A percentile compares a stretch with the other conserved stretches of the same genome.
Evolutionary conservation across 2,797 vertebrate genomes (phyloP).

Genomic region (Hylomyscus alleni): DNA sequence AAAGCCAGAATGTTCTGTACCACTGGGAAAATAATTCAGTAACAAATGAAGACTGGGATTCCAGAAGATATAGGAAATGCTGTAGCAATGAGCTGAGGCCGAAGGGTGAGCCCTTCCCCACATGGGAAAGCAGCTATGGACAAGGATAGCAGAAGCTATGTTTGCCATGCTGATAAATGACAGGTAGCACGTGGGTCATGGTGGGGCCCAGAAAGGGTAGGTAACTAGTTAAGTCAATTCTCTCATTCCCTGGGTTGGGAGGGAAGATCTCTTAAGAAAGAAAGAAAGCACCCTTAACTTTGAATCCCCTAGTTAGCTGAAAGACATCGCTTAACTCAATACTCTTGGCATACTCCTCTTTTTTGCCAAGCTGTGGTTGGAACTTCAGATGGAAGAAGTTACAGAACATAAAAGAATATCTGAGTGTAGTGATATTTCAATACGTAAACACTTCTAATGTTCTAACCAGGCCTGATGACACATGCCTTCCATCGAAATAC

Average conservation of each 20-base stretch:
- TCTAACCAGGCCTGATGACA: not conserved
- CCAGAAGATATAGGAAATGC: accelerated
- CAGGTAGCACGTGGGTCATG: not conserved
- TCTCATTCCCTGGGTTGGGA: not conserved
- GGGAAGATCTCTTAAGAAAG: not conserved
- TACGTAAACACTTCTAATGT: not conserved
- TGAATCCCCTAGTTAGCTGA: not conserved
- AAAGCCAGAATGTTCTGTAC: not conserved
- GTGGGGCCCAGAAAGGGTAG: not conserved
- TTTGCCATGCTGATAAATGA: not conserved
- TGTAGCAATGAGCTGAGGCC: not conserved
- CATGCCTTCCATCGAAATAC: not conserved
- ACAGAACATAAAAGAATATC: constrained; percentile 15
- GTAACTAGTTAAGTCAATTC: not conserved
- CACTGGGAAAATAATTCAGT: not conserved
- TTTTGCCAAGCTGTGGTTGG: constrained; percentile 15
- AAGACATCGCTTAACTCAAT: constrained; percentile 1
- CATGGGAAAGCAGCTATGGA: not conserved
- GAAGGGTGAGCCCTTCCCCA: not conserved
- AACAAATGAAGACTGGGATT: not conserved
- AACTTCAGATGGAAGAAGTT: constrained; percentile 21
- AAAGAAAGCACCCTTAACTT: not conserved
- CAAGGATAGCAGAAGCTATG: not conserved
- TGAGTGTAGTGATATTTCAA: not conserved
- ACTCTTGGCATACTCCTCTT: constrained; percentile 25